Evolutionary conservation across 2,797 vertebrate genomes (phyloP), one percentile per base, ranked within the genome.

Genomic region (Neomorphus geoffroyi): DNA sequence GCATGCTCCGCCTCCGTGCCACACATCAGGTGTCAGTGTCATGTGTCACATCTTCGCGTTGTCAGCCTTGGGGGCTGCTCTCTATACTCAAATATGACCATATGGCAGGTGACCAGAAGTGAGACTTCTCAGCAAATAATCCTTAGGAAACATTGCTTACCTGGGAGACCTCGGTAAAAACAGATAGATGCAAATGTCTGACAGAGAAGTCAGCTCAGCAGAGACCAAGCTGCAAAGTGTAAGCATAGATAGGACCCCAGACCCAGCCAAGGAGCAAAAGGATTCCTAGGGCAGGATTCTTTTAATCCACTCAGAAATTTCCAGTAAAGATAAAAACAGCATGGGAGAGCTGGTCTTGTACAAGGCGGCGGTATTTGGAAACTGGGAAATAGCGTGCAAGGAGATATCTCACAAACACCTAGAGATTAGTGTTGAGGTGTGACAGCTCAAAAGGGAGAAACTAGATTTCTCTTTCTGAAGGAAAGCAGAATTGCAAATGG

Each of bases 1-100:
- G 0, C 5, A 28, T 1, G 2, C 15, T 64, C 27, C 19, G 10
- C 10, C 1, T 18, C 54, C 43, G 18, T 0, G 1, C 46, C 32
- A 18, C 6, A 13, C 37, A 26, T 7, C 2, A 0, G 33, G 10
- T 2, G 2, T 32, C 67, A 60, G 54, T n/a, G 46, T 27, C 4
- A 1, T 27, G 39, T 41, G 11, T 23, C 45, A 33, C 11, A 35
- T 13, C 62, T 57, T 33, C 39, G 33, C 26, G 41, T 62, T 18
- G 18, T 26, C 70, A 82, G 19, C 58, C 60, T 51, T 14, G 33
- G 22, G 18, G 51, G 39, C 60, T 56, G 27, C 7, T 61, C 4
- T 67, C 18, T 50, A 1, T 61, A 13, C 22, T 27, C 22, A 51
- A 0, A 21, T 46, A 18, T 5, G 18, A 26, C 56, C 45, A 2